Evolutionary conservation across 2,888 invertebrate species (phyloP).

Genomic region (Phragmatobia fuliginosa): DNA sequence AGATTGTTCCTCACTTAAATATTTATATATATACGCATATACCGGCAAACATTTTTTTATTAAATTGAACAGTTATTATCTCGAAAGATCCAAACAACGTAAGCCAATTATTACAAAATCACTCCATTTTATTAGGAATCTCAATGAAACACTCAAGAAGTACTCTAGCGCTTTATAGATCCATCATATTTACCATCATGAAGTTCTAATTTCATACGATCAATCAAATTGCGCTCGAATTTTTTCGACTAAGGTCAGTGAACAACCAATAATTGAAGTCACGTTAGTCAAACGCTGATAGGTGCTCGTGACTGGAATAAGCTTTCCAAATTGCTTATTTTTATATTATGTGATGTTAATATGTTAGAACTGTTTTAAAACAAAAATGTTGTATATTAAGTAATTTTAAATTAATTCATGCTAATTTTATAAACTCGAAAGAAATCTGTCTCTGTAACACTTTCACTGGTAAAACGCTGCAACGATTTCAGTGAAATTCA

Average conservation of each 20-base stretch:
- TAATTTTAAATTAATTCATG: too few relatives aligned
- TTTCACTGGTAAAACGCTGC: too few relatives aligned
- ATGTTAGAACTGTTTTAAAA: not conserved
- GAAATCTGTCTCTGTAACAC: too few relatives aligned
- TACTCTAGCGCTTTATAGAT: not conserved
- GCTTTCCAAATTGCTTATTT: not conserved
- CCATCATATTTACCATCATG: not conserved
- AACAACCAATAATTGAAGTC: not conserved
- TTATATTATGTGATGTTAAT: not conserved
- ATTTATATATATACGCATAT: too few relatives aligned
- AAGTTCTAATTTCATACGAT: not conserved
- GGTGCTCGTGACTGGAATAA: not conserved
- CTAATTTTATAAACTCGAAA: too few relatives aligned
- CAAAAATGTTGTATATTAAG: too few relatives aligned
- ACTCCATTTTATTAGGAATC: not conserved
- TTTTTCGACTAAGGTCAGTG: not conserved
- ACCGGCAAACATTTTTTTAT: too few relatives aligned
- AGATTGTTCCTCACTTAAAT: too few relatives aligned
- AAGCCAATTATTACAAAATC: not conserved
- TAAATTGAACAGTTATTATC: not conserved
- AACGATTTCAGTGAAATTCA: too few relatives aligned
- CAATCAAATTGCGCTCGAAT: constrained; percentile 1
- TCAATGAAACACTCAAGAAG: not conserved
- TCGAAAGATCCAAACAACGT: not conserved
- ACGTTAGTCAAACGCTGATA: not conserved